Evolutionary conservation across 2,113 vertebrate genomes (phyloP).

Genomic region (Sminthopsis crassicaudata): DNA sequence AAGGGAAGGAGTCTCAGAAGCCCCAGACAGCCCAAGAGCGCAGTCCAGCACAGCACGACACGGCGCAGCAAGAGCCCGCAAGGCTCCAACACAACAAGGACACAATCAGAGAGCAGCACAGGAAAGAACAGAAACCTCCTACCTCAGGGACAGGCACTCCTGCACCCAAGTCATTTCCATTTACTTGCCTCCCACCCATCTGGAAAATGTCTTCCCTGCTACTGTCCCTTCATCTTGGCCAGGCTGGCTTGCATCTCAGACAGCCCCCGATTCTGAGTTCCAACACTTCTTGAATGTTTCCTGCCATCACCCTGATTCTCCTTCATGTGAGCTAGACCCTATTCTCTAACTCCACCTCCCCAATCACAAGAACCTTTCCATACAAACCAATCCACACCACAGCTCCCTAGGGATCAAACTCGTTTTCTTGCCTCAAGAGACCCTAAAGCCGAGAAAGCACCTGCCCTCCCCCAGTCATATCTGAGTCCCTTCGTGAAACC

Average conservation of each 20-base stretch:
- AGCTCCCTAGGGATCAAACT: background rate
- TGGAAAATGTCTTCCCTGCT: background rate
- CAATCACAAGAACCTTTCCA: background rate
- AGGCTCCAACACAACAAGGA: conserved; percentile 17
- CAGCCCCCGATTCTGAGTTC: background rate
- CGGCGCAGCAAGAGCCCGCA: background rate
- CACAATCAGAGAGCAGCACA: conserved; percentile 4
- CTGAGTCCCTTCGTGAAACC: background rate
- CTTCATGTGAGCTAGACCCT: background rate
- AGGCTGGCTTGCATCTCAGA: background rate
- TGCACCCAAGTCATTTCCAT: background rate
- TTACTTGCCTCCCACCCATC: background rate
- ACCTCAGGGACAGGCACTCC: background rate
- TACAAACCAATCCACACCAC: background rate
- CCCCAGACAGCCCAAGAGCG: conserved; percentile 63
- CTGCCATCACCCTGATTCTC: background rate
- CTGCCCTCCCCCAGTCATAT: no score
- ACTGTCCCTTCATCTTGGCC: background rate
- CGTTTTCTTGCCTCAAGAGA: background rate
- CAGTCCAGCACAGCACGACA: conserved; percentile 49
- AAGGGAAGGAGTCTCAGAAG: conserved; percentile 54
- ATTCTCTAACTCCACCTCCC: background rate
- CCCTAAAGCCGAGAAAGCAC: no score
- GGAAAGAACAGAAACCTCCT: conserved; percentile 1
- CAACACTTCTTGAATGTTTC: background rate